phyloP scores from a whole-genome alignment of 1,140 invertebrate genomes.

The Lucilia sericata region DNA sequence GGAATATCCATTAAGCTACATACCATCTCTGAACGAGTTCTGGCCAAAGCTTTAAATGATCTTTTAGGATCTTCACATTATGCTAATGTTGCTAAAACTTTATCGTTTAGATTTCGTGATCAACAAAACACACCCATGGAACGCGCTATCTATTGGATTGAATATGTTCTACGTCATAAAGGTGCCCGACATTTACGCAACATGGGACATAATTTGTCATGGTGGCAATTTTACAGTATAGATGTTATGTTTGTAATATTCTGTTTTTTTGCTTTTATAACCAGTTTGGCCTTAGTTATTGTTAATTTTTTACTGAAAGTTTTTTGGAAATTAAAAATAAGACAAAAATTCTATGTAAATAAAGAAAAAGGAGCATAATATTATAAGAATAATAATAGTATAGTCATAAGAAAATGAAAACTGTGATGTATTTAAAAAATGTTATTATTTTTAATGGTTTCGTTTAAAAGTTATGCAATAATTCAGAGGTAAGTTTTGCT shows the following conservation, averaged over 20 bases:
- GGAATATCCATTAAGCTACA: conserved; percentile 66
- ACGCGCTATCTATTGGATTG: conserved; percentile 74
- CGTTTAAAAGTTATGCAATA: no score
- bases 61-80: conserved; percentile 46
- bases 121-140: conserved; percentile 74
- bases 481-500: no score
- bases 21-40: conserved; percentile 63
- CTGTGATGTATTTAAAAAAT: no score
- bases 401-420: no score
- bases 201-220: conserved; percentile 69
- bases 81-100: not conserved
- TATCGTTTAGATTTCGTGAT: conserved; percentile 69
- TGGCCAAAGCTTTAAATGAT: conserved; percentile 66
- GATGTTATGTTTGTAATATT: not conserved
- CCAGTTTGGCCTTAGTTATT: not conserved
- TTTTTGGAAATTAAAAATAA: not conserved
- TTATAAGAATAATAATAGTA: no score
- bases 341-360: not conserved
- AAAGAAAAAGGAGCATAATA: no score
- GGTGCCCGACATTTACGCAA: conserved; percentile 73
- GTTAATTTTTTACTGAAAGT: not conserved
- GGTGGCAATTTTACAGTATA: conserved; percentile 26
- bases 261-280: not conserved
- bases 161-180: conserved; percentile 75
- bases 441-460: no score